These are phyloP conservation scores for Leptopilina clavipes DNA, from an alignment of 1,140 invertebrate genomes.

Conservation along the genomic window DNA sequence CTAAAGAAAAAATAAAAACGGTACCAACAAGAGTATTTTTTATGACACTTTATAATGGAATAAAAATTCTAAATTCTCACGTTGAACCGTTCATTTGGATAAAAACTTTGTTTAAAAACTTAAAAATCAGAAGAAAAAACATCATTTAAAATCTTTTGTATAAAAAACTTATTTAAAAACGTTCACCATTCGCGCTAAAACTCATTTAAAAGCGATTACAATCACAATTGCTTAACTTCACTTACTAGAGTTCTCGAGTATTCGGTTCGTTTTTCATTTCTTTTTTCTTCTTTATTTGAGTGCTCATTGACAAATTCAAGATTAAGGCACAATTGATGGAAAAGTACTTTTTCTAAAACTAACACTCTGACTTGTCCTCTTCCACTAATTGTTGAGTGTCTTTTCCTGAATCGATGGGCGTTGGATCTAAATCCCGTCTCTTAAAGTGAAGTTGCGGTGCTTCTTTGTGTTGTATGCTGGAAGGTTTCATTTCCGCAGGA, in stretches of 20 bases:
- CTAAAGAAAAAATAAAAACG: background rate
- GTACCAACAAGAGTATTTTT: background rate
- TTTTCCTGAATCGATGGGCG: constrained; percentile 89
- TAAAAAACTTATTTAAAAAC: constrained; percentile 20
- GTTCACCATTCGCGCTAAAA: constrained; percentile 16
- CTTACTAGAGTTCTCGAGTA: constrained; percentile 29
- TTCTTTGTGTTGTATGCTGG: constrained; percentile 85
- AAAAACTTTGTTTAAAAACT: background rate
- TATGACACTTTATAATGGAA: constrained; percentile 22
- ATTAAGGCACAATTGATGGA: constrained; percentile 58
- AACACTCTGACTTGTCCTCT: constrained; percentile 85
- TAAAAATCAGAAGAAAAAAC: constrained; percentile 23
- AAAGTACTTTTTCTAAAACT: constrained; percentile 58
- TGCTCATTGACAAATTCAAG: constrained; percentile 39
- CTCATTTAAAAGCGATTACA: constrained; percentile 29
- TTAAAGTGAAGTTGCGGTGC: constrained; percentile 83
- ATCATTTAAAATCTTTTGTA: constrained; percentile 33
- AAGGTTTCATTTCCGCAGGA: constrained; percentile 85
- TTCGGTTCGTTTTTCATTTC: background rate
- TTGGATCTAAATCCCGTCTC: constrained; percentile 87
- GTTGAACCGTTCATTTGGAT: background rate
- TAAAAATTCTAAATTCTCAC: constrained; percentile 3
- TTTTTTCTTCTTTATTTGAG: background rate
- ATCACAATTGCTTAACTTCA: constrained; percentile 36
- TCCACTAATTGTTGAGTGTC: constrained; percentile 93